Base-by-base conservation (phyloP, 2,113 vertebrate genomes). In the Thryonomys swinderianus region DNA sequence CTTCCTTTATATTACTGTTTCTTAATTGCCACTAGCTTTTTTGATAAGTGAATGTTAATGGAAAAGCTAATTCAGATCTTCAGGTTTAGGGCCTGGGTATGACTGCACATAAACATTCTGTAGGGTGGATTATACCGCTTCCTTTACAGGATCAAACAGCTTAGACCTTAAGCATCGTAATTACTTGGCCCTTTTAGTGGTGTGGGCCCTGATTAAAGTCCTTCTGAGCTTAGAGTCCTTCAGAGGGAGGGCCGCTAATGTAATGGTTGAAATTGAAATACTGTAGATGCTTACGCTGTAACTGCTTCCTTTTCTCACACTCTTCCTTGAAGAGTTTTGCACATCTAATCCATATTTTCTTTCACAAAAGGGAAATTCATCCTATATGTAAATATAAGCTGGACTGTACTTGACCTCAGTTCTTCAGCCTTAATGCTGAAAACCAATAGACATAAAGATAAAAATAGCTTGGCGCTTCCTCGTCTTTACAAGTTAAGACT, bases 271-370 rank as follows among this genome's bases (percentile, higher is more conserved):
- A 96, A 97, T 30, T 81, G 97, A 96, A 95, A 95, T 67, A 53
- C 61, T 69, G 4, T 51, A 91, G 76, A 71, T 55, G 6, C 30
- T 0, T 62, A 90, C 4, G 4, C 69, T 57, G 1, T 91, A 94
- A 97, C 90, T 91, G 27, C 90, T 96, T 59, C 85, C 96, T 86
- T 83, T 96, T 96, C 95, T 97, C 95, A 82, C 45, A 13, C 7
- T 78, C 79, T 78, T 92, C 74, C 74, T 84, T 88, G 85, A 74
- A 92, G 92, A 88, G 53, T 97, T 86, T 95, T 82, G 25, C 86
- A 83, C 81, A 34, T 84, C 96, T 92, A 95, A 95, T 96, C 96
- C 84, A 78, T 96, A 79, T 86, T 96, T 91, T 51, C 73, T 88
- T 91, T 96, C 88, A 95, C 85, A 86, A 90, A 94, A 95, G 93